Evolutionary conservation across 1,140 invertebrate species (phyloP), one percentile per base, ranked within the genome.

Genomic region (Procambarus virginalis): DNA sequence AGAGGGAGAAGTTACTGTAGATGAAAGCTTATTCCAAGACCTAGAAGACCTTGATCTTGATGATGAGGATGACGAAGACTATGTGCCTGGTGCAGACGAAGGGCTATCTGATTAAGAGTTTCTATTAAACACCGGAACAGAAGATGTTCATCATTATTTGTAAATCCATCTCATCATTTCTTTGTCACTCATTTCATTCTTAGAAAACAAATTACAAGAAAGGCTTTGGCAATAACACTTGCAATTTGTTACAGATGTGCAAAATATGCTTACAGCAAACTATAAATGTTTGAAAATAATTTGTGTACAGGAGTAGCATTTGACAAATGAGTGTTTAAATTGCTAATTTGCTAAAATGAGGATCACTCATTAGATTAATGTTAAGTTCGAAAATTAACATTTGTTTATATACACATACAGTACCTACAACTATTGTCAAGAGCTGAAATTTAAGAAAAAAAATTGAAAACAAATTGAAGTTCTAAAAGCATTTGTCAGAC

Each of bases 21-120:
- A 99, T 94, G 98, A 99, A 94, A 97, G 97, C 77, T 94, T 99
- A 8, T 99, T 99, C 94, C 97, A 98, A 96, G 97, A 98, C 94
- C 94, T 98, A 88, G 97, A 98, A 92, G 97, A 98, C 93, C 94
- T 98, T 58, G 97, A 98, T 91, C 94, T 98, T 78, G 96, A 96
- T 92, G 97, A 97, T 91, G 96, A 96, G 22, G 75, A 84, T 73
- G 93, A 93, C 64, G 93, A 93, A 34, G 91, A 93, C 20, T 92
- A 93, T 84, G 92, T 92, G 17, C 90, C 90, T 82, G 90, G 78
- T 9, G 48, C 51, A 60, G 86, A 87, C 55, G 86, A 87, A 46
- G 86, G 60, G 9, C 6, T 87, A n/a, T 87, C 86, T 14, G 78
- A 87, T 64, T 81, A 87, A 68, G 46, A 68, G 2, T 22, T 68